These are phyloP conservation scores for Acipenser oxyrinchus DNA, from an alignment of 2,797 vertebrate genomes.

Conservation along the genomic window DNA sequence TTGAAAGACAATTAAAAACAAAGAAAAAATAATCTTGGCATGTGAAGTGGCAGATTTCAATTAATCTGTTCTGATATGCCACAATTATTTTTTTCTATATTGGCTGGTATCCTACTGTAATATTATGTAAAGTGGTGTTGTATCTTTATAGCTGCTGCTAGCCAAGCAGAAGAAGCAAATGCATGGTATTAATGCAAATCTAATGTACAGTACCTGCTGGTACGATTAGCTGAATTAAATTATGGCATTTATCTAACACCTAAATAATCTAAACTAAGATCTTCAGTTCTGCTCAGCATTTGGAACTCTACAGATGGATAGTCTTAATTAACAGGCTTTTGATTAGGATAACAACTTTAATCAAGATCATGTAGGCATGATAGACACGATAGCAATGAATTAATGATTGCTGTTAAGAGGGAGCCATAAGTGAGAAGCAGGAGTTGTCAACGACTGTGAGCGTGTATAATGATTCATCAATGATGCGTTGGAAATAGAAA, in stretches of 20 bases:
- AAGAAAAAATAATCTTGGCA: background rate
- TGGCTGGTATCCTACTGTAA: slow-evolving; percentile 23
- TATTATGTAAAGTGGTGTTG: slow-evolving; percentile 42
- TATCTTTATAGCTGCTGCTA: slow-evolving; percentile 42
- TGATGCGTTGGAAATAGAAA: background rate
- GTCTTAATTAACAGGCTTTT: slow-evolving; percentile 75
- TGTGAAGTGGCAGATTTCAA: background rate
- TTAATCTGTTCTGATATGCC: background rate
- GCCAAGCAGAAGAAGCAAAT: slow-evolving; percentile 32
- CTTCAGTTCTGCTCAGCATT: slow-evolving; percentile 61
- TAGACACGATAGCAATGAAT: slow-evolving; percentile 67
- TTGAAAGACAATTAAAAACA: no score
- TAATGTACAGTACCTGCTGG: slow-evolving; percentile 68
- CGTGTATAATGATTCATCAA: background rate
- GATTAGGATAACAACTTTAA: slow-evolving; percentile 76
- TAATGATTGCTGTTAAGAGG: slow-evolving; percentile 60
- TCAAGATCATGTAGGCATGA: slow-evolving; percentile 66
- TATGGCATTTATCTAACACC: slow-evolving; percentile 71
- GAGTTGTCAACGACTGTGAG: slow-evolving; percentile 24
- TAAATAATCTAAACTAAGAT: slow-evolving; percentile 73
- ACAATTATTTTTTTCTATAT: slow-evolving; percentile 1
- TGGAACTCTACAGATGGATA: slow-evolving; percentile 66
- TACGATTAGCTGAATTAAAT: slow-evolving; percentile 73
- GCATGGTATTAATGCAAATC: slow-evolving; percentile 68
- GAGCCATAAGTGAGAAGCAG: slow-evolving; percentile 45